Conservation (phyloP, 2,113 vertebrate species). For the Gorsachius goisagi region DNA sequence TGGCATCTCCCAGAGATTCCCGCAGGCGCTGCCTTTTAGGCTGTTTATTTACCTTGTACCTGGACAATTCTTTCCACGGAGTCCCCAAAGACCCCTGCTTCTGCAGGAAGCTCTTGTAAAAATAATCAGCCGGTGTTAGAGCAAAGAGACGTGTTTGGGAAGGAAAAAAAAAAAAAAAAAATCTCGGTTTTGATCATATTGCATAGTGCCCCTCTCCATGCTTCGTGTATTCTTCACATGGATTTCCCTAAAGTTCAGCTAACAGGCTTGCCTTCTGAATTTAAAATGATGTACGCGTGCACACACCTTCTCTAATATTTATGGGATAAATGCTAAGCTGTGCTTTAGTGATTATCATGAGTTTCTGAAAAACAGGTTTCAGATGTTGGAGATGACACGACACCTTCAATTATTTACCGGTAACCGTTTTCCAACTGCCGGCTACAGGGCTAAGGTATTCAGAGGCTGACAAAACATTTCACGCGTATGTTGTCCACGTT, state of each 20-base stretch:
- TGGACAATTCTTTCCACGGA: neutral
- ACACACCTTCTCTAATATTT: constrained; percentile 31
- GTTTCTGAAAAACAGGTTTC: constrained; percentile 20
- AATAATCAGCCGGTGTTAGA: neutral
- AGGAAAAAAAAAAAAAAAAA: too few relatives aligned
- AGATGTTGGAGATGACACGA: neutral
- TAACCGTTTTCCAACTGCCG: neutral
- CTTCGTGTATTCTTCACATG: neutral
- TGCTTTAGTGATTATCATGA: neutral
- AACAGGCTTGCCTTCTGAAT: constrained; percentile 41
- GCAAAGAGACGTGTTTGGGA: neutral
- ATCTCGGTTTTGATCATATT: neutral
- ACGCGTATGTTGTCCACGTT: fast-evolving
- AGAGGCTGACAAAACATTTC: neutral
- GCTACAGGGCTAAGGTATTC: neutral
- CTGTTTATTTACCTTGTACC: neutral
- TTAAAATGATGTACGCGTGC: neutral
- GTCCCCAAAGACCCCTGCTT: fast-evolving
- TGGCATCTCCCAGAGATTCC: neutral
- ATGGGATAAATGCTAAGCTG: constrained; percentile 4
- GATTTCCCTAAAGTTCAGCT: neutral
- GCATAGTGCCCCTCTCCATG: neutral
- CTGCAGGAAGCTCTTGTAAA: constrained; percentile 1
- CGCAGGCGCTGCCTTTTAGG: neutral
- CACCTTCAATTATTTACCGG: constrained; percentile 59